A percentile compares a stretch with the other conserved stretches of the same genome.
Conservation (phyloP, 2,797 vertebrate species). For the Poecilia gillii region DNA sequence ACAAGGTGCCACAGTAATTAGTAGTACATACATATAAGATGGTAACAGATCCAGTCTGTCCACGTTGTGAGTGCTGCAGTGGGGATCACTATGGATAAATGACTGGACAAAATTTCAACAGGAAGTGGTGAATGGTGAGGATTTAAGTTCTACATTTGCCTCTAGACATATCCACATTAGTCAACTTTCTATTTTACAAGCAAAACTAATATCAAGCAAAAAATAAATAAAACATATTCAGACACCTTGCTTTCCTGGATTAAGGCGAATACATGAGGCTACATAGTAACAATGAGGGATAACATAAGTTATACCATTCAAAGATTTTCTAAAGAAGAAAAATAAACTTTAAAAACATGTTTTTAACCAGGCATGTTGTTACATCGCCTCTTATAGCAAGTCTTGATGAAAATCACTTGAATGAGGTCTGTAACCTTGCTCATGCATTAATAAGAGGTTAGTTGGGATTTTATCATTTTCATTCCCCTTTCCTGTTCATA, state of each 20-base stretch:
- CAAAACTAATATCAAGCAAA: neutral
- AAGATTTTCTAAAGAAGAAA: neutral
- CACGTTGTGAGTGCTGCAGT: constrained; percentile 47
- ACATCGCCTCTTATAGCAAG: neutral
- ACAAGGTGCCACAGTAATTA: constrained; percentile 58
- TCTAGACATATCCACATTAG: constrained; percentile 51
- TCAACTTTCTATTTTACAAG: neutral
- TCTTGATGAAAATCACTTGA: neutral
- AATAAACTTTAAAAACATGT: neutral
- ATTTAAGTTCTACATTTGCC: constrained; percentile 26
- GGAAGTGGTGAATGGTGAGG: constrained; percentile 16
- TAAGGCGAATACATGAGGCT: constrained; percentile 3
- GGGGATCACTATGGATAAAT: constrained; percentile 34
- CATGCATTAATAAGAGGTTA: neutral
- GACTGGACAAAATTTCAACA: constrained; percentile 23
- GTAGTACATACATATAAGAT: constrained; percentile 39
- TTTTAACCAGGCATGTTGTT: neutral
- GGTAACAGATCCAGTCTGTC: constrained; percentile 27
- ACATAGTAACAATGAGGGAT: neutral
- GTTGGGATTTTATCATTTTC: neutral
- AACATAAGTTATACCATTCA: neutral
- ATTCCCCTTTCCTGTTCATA: neutral
- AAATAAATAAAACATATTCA: neutral
- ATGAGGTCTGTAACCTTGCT: neutral
- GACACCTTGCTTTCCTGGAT: neutral